Conservation (phyloP, 2,113 vertebrate species). For the Brachionichthys hirsutus region DNA sequence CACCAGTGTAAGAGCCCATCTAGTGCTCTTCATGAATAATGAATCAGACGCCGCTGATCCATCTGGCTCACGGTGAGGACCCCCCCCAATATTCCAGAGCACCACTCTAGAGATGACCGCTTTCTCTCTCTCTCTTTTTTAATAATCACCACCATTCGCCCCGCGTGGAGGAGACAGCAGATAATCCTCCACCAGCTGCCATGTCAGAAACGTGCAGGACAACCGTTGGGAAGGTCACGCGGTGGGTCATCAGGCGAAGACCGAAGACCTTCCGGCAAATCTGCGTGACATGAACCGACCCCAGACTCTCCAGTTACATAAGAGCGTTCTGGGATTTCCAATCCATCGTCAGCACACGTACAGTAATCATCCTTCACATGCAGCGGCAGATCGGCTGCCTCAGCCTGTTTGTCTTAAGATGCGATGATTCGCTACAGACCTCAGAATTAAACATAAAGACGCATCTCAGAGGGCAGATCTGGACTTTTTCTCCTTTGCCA, state of each 20-base stretch:
- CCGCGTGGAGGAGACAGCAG: slow-evolving; percentile 49
- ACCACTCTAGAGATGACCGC: slow-evolving; percentile 23
- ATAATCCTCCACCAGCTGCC: slow-evolving; percentile 71
- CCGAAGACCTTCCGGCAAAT: slow-evolving; percentile 1
- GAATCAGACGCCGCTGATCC: slow-evolving; percentile 48
- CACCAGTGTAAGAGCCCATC: slow-evolving; percentile 14
- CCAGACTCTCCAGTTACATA: slow-evolving; percentile 44
- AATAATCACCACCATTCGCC: slow-evolving; percentile 59
- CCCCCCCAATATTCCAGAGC: neutral
- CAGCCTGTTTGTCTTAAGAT: too few relatives aligned
- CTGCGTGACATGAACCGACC: slow-evolving; percentile 18
- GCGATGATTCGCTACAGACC: too few relatives aligned
- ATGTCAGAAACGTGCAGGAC: slow-evolving; percentile 56
- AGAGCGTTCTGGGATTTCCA: slow-evolving; percentile 59
- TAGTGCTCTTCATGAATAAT: slow-evolving; percentile 55
- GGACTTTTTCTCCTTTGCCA: too few relatives aligned
- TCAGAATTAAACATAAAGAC: too few relatives aligned
- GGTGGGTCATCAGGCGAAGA: neutral
- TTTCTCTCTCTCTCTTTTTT: slow-evolving; percentile 18
- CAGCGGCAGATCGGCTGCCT: slow-evolving; percentile 50
- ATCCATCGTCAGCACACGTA: slow-evolving; percentile 55
- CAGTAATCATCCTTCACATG: slow-evolving; percentile 45
- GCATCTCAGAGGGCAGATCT: too few relatives aligned
- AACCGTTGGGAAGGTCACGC: slow-evolving; percentile 16
- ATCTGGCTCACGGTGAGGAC: slow-evolving; percentile 32